Evolutionary conservation across 2,797 vertebrate genomes (phyloP), one percentile per base, ranked within the genome.

Genomic region (Enteromius viviparus): DNA sequence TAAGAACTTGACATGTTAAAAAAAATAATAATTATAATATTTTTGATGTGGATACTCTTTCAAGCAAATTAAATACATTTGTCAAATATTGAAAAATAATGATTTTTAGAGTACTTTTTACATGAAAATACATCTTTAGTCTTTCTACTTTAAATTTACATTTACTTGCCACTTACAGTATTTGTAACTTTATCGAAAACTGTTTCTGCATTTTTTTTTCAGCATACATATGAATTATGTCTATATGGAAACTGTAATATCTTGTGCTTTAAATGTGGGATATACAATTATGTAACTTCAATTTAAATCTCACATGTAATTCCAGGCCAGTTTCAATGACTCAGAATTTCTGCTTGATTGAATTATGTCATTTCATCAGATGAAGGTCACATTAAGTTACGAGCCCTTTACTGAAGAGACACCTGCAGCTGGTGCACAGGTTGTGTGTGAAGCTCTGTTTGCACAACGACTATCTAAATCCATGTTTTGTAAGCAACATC

Each of bases 401-500:
- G 11, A 76, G 37, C 32, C 3, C 40, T 77, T 42, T 53, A 29
- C 37, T 47, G 47, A 49, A 62, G 84, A 78, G 91, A 89, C 94
- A 96, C 95, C 95, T 95, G 96, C 92, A 95, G 95, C 94, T 94
- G 94, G 89, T 81, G 87, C 89, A 88, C 89, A 87, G 82, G 85
- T 32, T 80, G 87, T 71, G 69, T 80, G 78, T 76, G 75, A 40
- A 9, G 76, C 55, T 51, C 47, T 86, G 78, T 81, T 49, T 83
- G 80, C 76, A 19, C 21, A 78, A 29, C 10, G 23, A 92, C 91
- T 92, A 78, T 92, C 92, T 93, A 95, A 97, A 96, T 96, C 94
- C 96, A 95, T 95, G 95, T 96, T 97, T 96, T 97, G 95, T 95
- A 89, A 93, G 95, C 94, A 92, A 94, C 94, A 94, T 96, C 95